Evolutionary conservation across 2,113 vertebrate genomes (phyloP).

Genomic region (Leuciscus idus): DNA sequence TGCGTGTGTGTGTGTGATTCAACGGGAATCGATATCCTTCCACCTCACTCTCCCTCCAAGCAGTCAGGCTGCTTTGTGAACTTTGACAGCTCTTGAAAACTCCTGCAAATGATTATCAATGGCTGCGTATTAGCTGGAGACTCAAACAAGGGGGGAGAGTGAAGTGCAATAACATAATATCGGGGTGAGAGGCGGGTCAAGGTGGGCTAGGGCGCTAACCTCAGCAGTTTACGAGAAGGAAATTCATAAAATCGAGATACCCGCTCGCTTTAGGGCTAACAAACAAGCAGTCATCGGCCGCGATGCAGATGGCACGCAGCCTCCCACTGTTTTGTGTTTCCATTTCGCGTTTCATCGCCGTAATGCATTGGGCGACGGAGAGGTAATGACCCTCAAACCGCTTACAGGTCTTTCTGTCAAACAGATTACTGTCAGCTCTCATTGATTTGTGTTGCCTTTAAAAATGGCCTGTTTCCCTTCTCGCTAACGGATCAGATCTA

Average conservation of each 20-base stretch:
- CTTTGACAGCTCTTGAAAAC: constrained; percentile 52
- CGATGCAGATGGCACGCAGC: constrained; percentile 78
- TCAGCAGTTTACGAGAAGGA: constrained; percentile 20
- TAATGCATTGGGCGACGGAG: constrained; percentile 85
- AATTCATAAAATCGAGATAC: constrained; percentile 51
- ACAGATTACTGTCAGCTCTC: constrained; percentile 87
- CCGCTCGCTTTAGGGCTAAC: constrained; percentile 60
- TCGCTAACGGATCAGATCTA: constrained; percentile 82
- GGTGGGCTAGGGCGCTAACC: background rate
- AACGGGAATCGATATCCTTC: constrained; percentile 42
- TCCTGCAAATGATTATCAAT: constrained; percentile 44
- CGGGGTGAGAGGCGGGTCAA: constrained; percentile 21
- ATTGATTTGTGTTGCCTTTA: constrained; percentile 96
- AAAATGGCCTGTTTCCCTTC: constrained; percentile 85
- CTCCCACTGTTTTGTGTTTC: constrained; percentile 78
- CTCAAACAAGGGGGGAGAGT: constrained; percentile 10
- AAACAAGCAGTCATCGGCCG: constrained; percentile 79
- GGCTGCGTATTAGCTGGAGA: constrained; percentile 23
- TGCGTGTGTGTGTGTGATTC: constrained; percentile 6
- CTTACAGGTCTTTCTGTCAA: constrained; percentile 93
- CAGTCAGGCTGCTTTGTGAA: constrained; percentile 35
- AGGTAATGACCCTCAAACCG: constrained; percentile 89
- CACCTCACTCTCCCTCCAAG: constrained; percentile 28
- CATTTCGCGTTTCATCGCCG: constrained; percentile 72
- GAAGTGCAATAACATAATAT: background rate